Evolutionary conservation across 53 echinoderm and acorn worm genomes (phyloP), one percentile per base, ranked within the genome.

Genomic region (Antedon mediterranea): DNA sequence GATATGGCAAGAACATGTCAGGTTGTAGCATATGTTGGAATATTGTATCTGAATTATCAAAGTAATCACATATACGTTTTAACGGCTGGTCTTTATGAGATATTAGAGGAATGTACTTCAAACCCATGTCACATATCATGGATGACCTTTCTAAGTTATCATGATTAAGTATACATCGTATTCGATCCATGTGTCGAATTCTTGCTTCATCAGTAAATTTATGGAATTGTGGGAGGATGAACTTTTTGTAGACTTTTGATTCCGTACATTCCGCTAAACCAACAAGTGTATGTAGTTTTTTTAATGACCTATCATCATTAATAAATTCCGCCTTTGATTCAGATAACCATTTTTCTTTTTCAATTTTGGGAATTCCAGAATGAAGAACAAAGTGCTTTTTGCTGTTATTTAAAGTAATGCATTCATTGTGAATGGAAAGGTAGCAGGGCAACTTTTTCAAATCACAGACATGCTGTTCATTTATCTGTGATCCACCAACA

Each of bases 161-260:
- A 31, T 13, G 23, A 11, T 77, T 3, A 0, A 88, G 31, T 23
- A 33, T 31, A 75, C 71, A 71, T 81, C 43, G 41, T 30, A 88
- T 84, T 30, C 73, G 34, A 28, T 78, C 31, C 0, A 87, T 76
- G 57, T 84, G 74, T 30, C 34, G 15, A 26, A 80, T 20, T 70
- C 77, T 74, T 4, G 78, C 37, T 26, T 84, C 11, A n/a, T 73
- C 73, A 29, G 72, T 80, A 4, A 88, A 73, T 28, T 77, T 32
- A 15, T 72, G 28, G 78, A 88, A 84, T 43, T 43, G 77, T 29
- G 88, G 88, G 0, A 88, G 71, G 15, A 88, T 78, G 42, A 84
- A 88, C 32, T 79, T 74, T 34, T 80, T 15, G 76, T 84, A 88
- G 31, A 84, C 57, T 4, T 80, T 78, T 57, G 29, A 37, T 33